Conservation (phyloP, 1,140 invertebrate species). For the Drosophila pseudoananassae region DNA sequence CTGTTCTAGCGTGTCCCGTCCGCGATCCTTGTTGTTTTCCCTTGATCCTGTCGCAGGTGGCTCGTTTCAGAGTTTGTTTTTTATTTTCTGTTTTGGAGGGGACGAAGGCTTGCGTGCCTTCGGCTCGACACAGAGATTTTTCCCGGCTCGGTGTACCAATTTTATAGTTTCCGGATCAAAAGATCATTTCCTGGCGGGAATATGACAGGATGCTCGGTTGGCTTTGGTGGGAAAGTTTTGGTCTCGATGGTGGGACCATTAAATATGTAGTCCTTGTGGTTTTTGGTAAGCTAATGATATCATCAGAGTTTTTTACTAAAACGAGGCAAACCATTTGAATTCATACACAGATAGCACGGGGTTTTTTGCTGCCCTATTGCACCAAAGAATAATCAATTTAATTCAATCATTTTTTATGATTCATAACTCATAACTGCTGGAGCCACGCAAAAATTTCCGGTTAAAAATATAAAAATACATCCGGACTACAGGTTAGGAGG, state of each 20-base stretch:
- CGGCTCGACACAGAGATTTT: slow-evolving; percentile 64
- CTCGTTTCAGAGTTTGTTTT: slow-evolving; percentile 45
- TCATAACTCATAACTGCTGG: too few species aligned
- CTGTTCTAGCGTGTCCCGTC: slow-evolving; percentile 1
- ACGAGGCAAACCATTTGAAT: too few species aligned
- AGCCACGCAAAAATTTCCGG: too few species aligned
- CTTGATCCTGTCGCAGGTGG: slow-evolving; percentile 65
- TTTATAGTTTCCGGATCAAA: slow-evolving; percentile 84
- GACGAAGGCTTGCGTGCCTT: slow-evolving; percentile 57
- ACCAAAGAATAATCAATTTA: too few species aligned
- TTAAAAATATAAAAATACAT: too few species aligned
- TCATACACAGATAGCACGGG: too few species aligned
- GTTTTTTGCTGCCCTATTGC: too few species aligned
- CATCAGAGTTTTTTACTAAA: too few species aligned
- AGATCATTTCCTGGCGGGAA: slow-evolving; percentile 77
- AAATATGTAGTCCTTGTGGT: slow-evolving; percentile 5
- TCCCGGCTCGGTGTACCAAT: slow-evolving; percentile 48
- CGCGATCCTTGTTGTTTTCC: slow-evolving; percentile 13
- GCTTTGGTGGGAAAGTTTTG: slow-evolving; percentile 62
- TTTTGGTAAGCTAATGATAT: slow-evolving; percentile 37
- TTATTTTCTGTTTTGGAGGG: not conserved
- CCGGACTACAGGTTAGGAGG: too few species aligned
- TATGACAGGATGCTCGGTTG: slow-evolving; percentile 73
- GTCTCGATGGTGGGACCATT: slow-evolving; percentile 1
- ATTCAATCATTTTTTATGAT: too few species aligned